These are phyloP conservation scores for Laticauda colubrina DNA, from an alignment of 2,113 vertebrate genomes.

Conservation along the genomic window DNA sequence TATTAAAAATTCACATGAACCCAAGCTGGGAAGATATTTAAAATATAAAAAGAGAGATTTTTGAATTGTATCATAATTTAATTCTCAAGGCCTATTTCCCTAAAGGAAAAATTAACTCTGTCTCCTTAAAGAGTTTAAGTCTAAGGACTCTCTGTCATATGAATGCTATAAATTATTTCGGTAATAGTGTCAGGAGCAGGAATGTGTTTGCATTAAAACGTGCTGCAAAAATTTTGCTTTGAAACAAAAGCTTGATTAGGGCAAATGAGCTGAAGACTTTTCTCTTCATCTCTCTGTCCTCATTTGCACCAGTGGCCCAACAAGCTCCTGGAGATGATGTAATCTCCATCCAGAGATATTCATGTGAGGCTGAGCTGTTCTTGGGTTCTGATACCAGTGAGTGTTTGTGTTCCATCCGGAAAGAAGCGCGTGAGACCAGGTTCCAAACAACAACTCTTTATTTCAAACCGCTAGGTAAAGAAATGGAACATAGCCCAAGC, in stretches of 20 bases:
- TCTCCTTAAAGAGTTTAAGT: background rate
- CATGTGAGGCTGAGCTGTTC: background rate
- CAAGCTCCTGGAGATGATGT: background rate
- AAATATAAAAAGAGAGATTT: background rate
- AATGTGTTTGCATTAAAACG: background rate
- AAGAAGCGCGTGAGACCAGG: too few species aligned
- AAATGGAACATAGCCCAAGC: too few species aligned
- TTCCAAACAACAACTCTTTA: too few species aligned
- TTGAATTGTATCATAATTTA: too few species aligned
- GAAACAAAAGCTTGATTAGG: too few species aligned
- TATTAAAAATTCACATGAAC: too few species aligned
- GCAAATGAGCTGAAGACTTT: background rate
- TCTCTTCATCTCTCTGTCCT: background rate
- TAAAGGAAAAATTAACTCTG: background rate
- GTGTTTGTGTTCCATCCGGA: too few species aligned
- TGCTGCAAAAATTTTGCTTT: too few species aligned
- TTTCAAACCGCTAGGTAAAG: too few species aligned
- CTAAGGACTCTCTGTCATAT: too few species aligned
- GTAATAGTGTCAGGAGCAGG: background rate
- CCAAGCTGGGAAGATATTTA: background rate
- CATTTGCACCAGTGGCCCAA: background rate
- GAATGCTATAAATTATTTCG: background rate
- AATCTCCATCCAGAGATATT: background rate
- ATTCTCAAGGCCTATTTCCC: background rate
- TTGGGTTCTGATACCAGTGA: background rate